These are phyloP conservation scores for Phyllostomus hastatus DNA, from an alignment of 2,113 vertebrate genomes.

Conservation along the genomic window DNA sequence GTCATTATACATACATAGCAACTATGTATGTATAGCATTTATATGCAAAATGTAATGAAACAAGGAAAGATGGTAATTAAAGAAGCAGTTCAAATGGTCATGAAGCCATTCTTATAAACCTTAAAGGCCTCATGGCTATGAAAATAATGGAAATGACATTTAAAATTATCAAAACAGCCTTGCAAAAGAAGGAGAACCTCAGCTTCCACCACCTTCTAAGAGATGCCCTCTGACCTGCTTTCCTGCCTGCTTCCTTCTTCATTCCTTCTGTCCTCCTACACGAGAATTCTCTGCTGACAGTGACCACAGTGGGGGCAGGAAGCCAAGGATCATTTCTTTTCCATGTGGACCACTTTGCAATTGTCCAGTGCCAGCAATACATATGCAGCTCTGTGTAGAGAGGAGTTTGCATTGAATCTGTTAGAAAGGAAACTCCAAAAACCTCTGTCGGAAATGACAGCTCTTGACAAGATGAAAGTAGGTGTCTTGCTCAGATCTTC, in stretches of 20 bases:
- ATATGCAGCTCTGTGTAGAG: not conserved
- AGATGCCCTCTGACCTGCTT: slow-evolving; percentile 34
- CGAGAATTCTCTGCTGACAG: slow-evolving; percentile 26
- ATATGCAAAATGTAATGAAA: slow-evolving; percentile 24
- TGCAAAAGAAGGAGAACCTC: slow-evolving; percentile 38
- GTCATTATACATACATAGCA: not conserved
- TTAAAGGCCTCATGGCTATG: slow-evolving; percentile 42
- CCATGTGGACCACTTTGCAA: not conserved
- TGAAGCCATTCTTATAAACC: slow-evolving; percentile 47
- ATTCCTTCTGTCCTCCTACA: not conserved
- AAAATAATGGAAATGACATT: slow-evolving; percentile 65
- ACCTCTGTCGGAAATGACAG: slow-evolving; percentile 77
- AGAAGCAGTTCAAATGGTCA: slow-evolving; percentile 50
- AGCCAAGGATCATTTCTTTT: slow-evolving; percentile 48
- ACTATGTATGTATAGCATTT: not conserved
- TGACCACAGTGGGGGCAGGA: not conserved
- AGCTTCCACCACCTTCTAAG: slow-evolving; percentile 29
- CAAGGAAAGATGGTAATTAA: slow-evolving; percentile 34
- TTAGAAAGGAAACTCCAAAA: slow-evolving; percentile 73
- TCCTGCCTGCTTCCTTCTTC: not conserved
- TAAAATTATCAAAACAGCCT: slow-evolving; percentile 65
- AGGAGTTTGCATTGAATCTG: slow-evolving; percentile 59
- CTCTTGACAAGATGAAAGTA: slow-evolving; percentile 83
- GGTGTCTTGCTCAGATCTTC: slow-evolving; percentile 82
- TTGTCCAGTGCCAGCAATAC: not conserved